Percentiles rank a stretch among this genome's conserved stretches.
Evolutionary conservation across 2,113 vertebrate genomes (phyloP).

Genomic region (Eolophus roseicapilla): DNA sequence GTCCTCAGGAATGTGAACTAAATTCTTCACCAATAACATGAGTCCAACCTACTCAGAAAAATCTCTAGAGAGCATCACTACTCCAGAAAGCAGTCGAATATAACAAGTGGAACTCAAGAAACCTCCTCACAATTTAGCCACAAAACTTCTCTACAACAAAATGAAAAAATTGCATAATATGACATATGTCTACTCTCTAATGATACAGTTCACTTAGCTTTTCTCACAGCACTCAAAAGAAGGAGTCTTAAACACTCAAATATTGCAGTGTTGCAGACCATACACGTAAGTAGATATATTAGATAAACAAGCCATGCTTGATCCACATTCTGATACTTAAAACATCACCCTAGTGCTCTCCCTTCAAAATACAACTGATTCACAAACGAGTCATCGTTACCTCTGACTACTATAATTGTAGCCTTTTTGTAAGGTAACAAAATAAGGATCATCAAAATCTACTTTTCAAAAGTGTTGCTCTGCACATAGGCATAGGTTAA

Average conservation of each 20-base stretch:
- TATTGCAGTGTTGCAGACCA: background rate
- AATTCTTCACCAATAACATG: background rate
- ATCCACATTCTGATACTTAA: background rate
- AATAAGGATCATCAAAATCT: background rate
- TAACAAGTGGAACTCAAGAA: background rate
- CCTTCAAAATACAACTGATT: background rate
- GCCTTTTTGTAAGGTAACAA: background rate
- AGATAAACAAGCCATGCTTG: background rate
- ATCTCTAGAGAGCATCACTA: background rate
- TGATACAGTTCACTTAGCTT: background rate
- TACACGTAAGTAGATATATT: background rate
- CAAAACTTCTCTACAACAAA: background rate
- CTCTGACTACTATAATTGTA: background rate
- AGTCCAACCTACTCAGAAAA: background rate
- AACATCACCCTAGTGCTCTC: background rate
- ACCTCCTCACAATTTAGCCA: background rate
- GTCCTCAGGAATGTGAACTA: background rate
- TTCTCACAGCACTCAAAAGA: background rate
- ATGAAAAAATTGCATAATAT: background rate
- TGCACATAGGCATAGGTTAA: background rate
- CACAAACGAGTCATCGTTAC: background rate
- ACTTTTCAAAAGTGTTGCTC: accelerated
- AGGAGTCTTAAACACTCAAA: background rate
- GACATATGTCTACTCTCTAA: background rate
- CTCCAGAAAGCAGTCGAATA: background rate